phyloP scores from a whole-genome alignment of 2,113 vertebrate species.

The Oreochromis aureus region DNA sequence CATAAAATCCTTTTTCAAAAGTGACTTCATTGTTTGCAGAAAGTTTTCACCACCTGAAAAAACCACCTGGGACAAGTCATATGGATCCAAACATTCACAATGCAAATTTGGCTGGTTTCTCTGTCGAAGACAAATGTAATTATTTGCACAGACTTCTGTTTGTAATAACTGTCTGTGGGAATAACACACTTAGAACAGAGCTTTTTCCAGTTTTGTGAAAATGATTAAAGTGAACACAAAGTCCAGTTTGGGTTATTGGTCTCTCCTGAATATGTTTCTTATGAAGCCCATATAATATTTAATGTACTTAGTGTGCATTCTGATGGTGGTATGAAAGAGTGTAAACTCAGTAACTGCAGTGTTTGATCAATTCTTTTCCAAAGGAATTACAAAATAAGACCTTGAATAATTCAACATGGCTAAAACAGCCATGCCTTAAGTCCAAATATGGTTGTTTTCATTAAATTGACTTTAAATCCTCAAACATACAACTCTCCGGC shows the following conservation, averaged over 20 bases:
- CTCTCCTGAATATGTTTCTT: not conserved
- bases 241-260: not conserved
- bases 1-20: not conserved
- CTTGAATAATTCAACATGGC: not conserved
- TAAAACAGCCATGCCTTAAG: not conserved
- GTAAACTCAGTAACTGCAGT: not conserved
- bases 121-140: not conserved
- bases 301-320: not conserved
- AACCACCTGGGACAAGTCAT: not conserved
- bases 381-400: not conserved
- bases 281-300: not conserved
- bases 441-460: not conserved
- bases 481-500: not conserved
- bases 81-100: not conserved
- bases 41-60: not conserved
- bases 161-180: not conserved
- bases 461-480: not conserved
- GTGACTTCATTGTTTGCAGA: not conserved
- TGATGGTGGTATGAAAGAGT: not conserved
- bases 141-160: not conserved
- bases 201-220: not conserved
- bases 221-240: not conserved
- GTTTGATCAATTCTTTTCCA: conserved; percentile 5
- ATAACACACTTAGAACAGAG: not conserved
- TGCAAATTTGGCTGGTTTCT: not conserved